Base-by-base conservation (phyloP, 2,888 invertebrate species). In the Cataglyphis cursor region DNA sequence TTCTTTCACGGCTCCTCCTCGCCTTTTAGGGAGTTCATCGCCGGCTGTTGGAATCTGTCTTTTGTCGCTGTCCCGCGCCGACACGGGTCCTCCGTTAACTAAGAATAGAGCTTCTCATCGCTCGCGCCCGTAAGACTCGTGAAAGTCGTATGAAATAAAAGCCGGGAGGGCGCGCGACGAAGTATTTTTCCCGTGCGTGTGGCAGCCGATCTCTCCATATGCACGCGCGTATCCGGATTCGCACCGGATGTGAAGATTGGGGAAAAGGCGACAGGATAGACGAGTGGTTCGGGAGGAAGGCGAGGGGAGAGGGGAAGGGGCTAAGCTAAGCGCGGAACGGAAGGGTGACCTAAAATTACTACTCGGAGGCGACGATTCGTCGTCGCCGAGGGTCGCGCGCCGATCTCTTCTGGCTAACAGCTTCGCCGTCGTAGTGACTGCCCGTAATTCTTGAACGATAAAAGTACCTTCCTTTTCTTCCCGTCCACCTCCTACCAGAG, bases 1-100 rank as follows among this genome's bases (percentile, higher is more conserved):
- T 61, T 48, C 73, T 51, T 48, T 68, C 35, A 62, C 81, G n/a
- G 62, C 57, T 59, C 73, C 83, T 80, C 86, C 85, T 72, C 74
- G 83, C 89, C 90, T 86, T 90, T 89, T 86, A 81, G 83, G 83
- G 85, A 66, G 90, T 86, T 85, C 88, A 80, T 84, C 64, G 82
- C 62, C 87, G 83, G 82, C 88, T 90, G 89, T 68, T 85, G 91
- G 90, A 90, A 90, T 88, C 85, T 84, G 91, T 90, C 91, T 88
- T 87, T 90, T 89, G 91, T 89, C 89, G 84, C 81, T 1, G 24
- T 24, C 24, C 83, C 85, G 62, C 57, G n/a, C 70, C 83, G 84
- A 44, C 61, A 66, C 82, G n/a, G n/a, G 80, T 73, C 66, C 84
- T 66, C 62, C 74, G 59, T 4, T n/a, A 28, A 51, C 84, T 62